Conservation (phyloP, 1,140 invertebrate genomes). For the Trigoniulus corallinus region DNA sequence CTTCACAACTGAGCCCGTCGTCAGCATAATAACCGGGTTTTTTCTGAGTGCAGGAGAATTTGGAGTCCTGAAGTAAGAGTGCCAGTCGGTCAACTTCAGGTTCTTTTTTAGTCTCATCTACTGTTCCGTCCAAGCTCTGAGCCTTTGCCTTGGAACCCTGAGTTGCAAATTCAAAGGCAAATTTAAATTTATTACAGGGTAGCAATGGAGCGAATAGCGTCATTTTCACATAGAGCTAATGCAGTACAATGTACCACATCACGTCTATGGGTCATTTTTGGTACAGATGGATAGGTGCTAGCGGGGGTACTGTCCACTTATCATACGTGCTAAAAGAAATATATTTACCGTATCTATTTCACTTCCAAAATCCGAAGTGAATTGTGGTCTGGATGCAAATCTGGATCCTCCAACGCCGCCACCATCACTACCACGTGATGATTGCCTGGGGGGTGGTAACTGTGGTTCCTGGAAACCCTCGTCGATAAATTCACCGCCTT, state of each 20-base stretch:
- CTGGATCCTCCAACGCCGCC: not conserved
- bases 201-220: too few species aligned
- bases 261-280: not conserved
- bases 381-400: not conserved
- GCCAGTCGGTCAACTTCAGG: conserved; percentile 70
- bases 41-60: conserved; percentile 58
- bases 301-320: not conserved
- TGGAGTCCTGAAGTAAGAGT: conserved; percentile 57
- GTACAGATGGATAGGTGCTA: not conserved
- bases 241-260: too few species aligned
- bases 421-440: not conserved
- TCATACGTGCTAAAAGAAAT: not conserved
- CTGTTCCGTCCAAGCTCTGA: not conserved
- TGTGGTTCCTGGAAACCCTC: not conserved
- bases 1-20: conserved; percentile 69
- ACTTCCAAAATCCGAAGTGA: not conserved
- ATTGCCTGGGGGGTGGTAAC: not conserved
- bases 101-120: conserved; percentile 51
- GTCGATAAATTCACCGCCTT: not conserved
- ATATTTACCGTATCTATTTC: not conserved
- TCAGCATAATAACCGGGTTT: conserved; percentile 84
- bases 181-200: too few species aligned
- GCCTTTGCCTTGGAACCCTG: too few species aligned
- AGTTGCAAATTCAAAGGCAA: too few species aligned
- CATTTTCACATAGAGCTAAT: too few species aligned